These are phyloP conservation scores for Erithacus rubecula DNA, from an alignment of 2,797 vertebrate genomes.

Conservation along the genomic window DNA sequence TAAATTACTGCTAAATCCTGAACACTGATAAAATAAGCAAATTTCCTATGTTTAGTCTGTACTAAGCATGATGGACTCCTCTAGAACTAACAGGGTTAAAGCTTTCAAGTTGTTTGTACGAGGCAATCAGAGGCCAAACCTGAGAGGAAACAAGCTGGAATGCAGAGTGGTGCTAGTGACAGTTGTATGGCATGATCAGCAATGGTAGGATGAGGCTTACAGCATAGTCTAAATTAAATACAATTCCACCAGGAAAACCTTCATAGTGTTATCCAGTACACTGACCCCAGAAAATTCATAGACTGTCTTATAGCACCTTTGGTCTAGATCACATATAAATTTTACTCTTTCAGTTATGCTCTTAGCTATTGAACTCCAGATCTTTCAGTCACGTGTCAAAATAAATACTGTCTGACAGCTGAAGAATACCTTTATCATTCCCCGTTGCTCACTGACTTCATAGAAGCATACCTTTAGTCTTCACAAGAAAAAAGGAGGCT, in stretches of 20 bases:
- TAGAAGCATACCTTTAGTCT: conserved; percentile 70
- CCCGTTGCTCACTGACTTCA: conserved; percentile 66
- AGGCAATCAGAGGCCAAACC: background rate
- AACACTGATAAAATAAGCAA: conserved; percentile 16
- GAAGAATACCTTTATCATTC: conserved; percentile 58
- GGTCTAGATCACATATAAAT: background rate
- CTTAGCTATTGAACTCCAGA: conserved; percentile 45
- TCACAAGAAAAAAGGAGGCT: conserved; percentile 74
- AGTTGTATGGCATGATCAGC: background rate
- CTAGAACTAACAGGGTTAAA: conserved; percentile 7
- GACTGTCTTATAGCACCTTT: background rate
- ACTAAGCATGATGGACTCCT: background rate
- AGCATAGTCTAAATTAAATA: background rate
- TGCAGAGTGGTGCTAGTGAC: background rate
- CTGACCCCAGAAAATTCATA: background rate
- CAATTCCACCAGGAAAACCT: background rate
- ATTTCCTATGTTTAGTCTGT: conserved; percentile 42
- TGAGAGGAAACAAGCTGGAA: background rate
- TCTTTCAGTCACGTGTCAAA: conserved; percentile 70
- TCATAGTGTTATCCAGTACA: background rate
- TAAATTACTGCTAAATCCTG: background rate
- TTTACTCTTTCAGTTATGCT: conserved; percentile 22
- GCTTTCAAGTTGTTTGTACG: background rate
- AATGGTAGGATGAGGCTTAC: background rate
- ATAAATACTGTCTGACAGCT: conserved; percentile 59